A percentile compares a stretch with the other conserved stretches of the same genome.
phyloP scores from a whole-genome alignment of 2,888 invertebrate species.

The Mimas tiliae region DNA sequence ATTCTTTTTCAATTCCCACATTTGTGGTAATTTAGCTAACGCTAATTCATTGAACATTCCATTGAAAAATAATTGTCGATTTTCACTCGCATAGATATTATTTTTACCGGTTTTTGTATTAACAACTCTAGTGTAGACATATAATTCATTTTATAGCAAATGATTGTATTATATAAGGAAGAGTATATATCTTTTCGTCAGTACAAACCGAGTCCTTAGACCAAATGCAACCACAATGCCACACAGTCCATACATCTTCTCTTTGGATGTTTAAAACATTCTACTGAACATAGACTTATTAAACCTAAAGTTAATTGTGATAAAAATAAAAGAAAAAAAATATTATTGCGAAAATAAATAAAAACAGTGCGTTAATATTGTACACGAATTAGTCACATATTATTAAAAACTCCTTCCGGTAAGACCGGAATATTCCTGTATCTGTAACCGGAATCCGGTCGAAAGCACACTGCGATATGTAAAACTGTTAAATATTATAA shows the following conservation, averaged over 20 bases:
- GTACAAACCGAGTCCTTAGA: background rate
- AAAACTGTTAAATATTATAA: constrained; percentile 1
- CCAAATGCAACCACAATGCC: constrained; percentile 11
- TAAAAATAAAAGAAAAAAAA: constrained; percentile 17
- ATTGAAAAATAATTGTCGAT: too few relatives aligned
- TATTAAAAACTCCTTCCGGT: constrained; percentile 21
- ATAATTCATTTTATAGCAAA: background rate
- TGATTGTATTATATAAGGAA: background rate
- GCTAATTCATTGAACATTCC: too few relatives aligned
- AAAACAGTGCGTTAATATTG: constrained; percentile 22
- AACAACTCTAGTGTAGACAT: too few relatives aligned
- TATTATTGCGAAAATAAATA: constrained; percentile 15
- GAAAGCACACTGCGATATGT: constrained; percentile 1
- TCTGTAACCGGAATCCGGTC: background rate
- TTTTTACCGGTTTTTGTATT: too few relatives aligned
- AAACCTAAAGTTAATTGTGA: constrained; percentile 22
- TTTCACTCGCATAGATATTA: too few relatives aligned
- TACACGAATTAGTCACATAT: constrained; percentile 20
- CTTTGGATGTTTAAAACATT: constrained; percentile 13
- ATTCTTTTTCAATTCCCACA: too few relatives aligned
- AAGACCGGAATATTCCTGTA: background rate
- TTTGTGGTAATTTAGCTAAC: too few relatives aligned
- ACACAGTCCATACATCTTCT: constrained; percentile 4
- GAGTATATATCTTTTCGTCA: background rate
- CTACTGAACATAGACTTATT: constrained; percentile 3